Percentiles rank a stretch among this genome's conserved stretches.
Evolutionary conservation across 2,797 vertebrate genomes (phyloP).

Genomic region (Moxostoma hubbsi): DNA sequence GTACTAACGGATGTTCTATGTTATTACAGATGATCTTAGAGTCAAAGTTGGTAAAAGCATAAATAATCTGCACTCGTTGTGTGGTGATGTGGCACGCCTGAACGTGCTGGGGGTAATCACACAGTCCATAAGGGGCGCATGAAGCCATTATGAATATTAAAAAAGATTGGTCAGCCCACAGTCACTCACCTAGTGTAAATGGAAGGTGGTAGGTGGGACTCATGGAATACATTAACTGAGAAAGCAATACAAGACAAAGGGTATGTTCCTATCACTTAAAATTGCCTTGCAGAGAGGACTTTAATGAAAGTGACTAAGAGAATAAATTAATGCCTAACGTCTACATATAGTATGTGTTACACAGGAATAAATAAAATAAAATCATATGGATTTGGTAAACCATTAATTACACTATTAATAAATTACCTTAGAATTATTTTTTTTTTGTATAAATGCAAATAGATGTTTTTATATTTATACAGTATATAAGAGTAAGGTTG

Average conservation of each 20-base stretch:
- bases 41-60: conserved; percentile 64
- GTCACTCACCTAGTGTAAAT: conserved; percentile 49
- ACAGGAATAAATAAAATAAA: no score
- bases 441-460: no score
- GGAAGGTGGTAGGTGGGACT: conserved; percentile 48
- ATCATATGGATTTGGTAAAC: no score
- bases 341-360: no score
- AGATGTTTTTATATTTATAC: no score
- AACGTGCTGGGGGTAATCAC: conserved; percentile 50
- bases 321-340: no score
- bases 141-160: conserved; percentile 61
- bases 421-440: no score
- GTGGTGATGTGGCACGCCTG: conserved; percentile 24
- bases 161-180: conserved; percentile 54
- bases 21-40: conserved; percentile 67
- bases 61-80: conserved; percentile 58
- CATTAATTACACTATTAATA: no score
- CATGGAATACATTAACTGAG: conserved; percentile 18
- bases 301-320: no score
- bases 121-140: conserved; percentile 59
- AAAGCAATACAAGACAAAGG: background rate
- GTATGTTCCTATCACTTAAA: no score
- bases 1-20: conserved; percentile 62
- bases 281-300: no score
- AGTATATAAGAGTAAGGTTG: no score